Evolutionary conservation across 2,797 vertebrate genomes (phyloP).

Genomic region (Odontamblyopus lacepedii): DNA sequence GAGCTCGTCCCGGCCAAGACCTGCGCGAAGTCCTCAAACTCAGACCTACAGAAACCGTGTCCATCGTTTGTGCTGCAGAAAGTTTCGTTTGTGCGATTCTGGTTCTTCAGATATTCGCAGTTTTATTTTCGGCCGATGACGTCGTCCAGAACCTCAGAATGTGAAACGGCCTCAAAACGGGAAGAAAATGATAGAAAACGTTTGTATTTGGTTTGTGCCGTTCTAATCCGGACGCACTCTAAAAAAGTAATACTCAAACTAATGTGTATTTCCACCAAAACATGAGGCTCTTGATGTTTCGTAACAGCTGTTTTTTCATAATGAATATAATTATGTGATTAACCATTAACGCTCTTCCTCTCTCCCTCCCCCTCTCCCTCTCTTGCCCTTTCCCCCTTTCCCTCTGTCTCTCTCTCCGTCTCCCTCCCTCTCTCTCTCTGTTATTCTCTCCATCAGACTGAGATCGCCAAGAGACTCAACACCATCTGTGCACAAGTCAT

Average conservation of each 20-base stretch:
- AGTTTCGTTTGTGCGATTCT: too few relatives aligned
- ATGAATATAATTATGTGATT: conserved; percentile 69
- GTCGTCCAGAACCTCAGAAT: too few relatives aligned
- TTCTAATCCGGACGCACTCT: not conserved
- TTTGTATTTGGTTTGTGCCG: too few relatives aligned
- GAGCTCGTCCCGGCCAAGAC: too few relatives aligned
- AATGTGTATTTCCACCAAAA: not conserved
- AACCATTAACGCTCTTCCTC: conserved; percentile 51
- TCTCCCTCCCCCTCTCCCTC: conserved; percentile 38
- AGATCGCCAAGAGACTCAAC: conserved; percentile 98
- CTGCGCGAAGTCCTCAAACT: too few relatives aligned
- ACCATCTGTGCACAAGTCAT: conserved; percentile 99
- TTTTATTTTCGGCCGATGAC: too few relatives aligned
- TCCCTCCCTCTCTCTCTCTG: conserved; percentile 41
- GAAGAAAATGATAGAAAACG: too few relatives aligned
- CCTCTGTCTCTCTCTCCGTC: conserved; percentile 36
- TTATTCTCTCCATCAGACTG: conserved; percentile 83
- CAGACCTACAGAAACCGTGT: too few relatives aligned
- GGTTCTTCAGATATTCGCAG: too few relatives aligned
- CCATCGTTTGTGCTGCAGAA: too few relatives aligned
- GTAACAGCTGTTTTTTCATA: conserved; percentile 67
- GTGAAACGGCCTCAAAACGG: too few relatives aligned
- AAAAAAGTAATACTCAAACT: not conserved
- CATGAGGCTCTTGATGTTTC: conserved; percentile 35
- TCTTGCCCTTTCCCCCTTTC: conserved; percentile 10